Evolutionary conservation across 2,797 vertebrate species (phyloP).

Genomic region (Bovichtus diacanthus): DNA sequence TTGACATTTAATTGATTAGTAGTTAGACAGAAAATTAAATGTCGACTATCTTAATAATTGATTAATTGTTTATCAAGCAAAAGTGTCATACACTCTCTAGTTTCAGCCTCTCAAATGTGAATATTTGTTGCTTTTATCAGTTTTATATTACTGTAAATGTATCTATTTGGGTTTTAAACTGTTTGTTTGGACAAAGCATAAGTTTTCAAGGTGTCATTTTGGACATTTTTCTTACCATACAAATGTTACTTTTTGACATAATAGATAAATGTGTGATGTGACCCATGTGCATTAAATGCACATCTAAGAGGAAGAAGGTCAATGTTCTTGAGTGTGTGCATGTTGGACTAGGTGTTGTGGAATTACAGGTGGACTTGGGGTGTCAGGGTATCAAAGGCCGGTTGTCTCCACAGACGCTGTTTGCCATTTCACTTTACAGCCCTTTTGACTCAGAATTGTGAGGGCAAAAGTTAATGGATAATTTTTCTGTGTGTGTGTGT

Average conservation of each 20-base stretch:
- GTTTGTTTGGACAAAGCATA: background rate
- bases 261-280: constrained; percentile 12
- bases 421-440: constrained; percentile 31
- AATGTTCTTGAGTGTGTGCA: constrained; percentile 1
- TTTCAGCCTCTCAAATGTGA: background rate
- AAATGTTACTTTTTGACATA: background rate
- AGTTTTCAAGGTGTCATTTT: background rate
- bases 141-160: background rate
- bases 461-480: constrained; percentile 49
- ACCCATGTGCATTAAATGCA: constrained; percentile 5
- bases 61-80: background rate
- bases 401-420: constrained; percentile 40
- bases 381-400: constrained; percentile 51
- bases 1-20: background rate
- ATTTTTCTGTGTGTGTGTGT: background rate
- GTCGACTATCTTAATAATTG: background rate
- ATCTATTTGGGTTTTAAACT: background rate
- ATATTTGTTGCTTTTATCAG: background rate
- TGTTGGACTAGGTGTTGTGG: constrained; percentile 37
- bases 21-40: background rate
- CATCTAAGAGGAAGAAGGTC: background rate
- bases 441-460: constrained; percentile 66
- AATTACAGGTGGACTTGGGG: constrained; percentile 36
- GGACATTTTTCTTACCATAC: background rate
- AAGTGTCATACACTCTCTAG: background rate